These are phyloP conservation scores for Cosmorhoe ocellata DNA, from an alignment of 2,888 invertebrate genomes.

Conservation along the genomic window DNA sequence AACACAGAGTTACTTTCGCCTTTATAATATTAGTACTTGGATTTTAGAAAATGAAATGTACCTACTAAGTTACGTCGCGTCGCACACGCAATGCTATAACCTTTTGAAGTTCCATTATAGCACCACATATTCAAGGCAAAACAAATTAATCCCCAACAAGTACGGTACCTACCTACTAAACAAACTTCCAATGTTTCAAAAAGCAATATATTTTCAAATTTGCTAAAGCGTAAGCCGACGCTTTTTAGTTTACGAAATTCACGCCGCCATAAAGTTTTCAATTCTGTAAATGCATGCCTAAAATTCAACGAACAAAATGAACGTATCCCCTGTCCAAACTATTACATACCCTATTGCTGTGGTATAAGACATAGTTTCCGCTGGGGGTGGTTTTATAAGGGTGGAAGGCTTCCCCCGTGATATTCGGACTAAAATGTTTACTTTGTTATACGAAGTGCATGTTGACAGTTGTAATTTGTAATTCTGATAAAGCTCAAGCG, in stretches of 20 bases:
- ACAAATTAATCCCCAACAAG: no score
- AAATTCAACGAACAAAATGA: slow-evolving; percentile 50
- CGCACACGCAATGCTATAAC: no score
- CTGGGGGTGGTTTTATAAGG: slow-evolving; percentile 27
- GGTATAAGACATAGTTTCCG: slow-evolving; percentile 28
- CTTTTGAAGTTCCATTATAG: no score
- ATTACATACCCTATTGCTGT: slow-evolving; percentile 22
- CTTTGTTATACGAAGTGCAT: slow-evolving; percentile 57
- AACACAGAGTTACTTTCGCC: no score
- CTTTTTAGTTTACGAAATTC: slow-evolving; percentile 32
- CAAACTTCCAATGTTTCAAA: background rate
- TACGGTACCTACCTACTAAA: no score
- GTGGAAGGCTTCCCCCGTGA: slow-evolving; percentile 43
- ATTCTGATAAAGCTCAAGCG: slow-evolving; percentile 23
- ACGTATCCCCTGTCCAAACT: slow-evolving; percentile 19
- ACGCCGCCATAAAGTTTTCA: slow-evolving; percentile 49
- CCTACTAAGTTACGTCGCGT: no score
- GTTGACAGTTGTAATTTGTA: slow-evolving; percentile 55
- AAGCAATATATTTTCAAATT: slow-evolving; percentile 6
- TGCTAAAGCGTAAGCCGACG: slow-evolving; percentile 11
- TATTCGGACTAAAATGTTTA: slow-evolving; percentile 64
- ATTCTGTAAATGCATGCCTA: slow-evolving; percentile 60
- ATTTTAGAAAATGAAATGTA: no score
- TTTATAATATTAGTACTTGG: no score
- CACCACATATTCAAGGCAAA: no score